Base-by-base conservation (phyloP, 2,113 vertebrate species). In the Arvicanthis niloticus region DNA sequence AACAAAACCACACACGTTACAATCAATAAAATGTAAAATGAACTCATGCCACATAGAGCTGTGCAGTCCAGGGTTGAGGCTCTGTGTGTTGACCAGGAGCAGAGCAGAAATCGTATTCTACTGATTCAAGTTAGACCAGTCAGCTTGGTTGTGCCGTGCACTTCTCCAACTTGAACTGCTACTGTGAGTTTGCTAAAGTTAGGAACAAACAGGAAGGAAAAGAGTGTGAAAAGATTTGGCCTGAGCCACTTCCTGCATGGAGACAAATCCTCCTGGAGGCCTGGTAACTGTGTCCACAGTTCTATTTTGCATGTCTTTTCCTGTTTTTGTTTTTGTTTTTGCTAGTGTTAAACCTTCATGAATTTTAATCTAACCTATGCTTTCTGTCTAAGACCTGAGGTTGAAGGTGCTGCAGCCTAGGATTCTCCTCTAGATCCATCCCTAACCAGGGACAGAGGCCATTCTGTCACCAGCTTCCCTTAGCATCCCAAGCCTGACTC, bases 11-110 rank as follows among this genome's bases (percentile, higher is more conserved):
- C 9, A 40, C 34, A 58, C 13, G 5, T 85, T 34, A 67, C 31
- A 65, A 45, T 45, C 62, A 45, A 45, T 42, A 42, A 45, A 90
- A 90, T 81, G 51, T 60, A 92, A 97, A 88, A 81, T 76, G 82
- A 88, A 68, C 72, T 60, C 37, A 29, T 65, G 26, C 34, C 31
- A 3, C 0, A 0, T 1, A 21, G 85, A 73, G 37, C 9, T 16
- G 42, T 70, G 37, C 34, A 22, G 62, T 3, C 0, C 24, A 15
- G 26, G 3, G 21, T 7, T 56, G 72, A n/a, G 77, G 42, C 42
- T 29, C n/a, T 16, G n/a, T 31, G 21, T 8, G 58, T 56, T 58
- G 62, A 51, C 26, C 24, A 3, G 65, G 42, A 73, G 29, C 51
- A 42, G 58, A 68, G 53, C 17, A 56, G 62, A 58, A 37, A 48